Base-by-base conservation (phyloP, 2,888 invertebrate genomes). In the Urechis unicinctus region DNA sequence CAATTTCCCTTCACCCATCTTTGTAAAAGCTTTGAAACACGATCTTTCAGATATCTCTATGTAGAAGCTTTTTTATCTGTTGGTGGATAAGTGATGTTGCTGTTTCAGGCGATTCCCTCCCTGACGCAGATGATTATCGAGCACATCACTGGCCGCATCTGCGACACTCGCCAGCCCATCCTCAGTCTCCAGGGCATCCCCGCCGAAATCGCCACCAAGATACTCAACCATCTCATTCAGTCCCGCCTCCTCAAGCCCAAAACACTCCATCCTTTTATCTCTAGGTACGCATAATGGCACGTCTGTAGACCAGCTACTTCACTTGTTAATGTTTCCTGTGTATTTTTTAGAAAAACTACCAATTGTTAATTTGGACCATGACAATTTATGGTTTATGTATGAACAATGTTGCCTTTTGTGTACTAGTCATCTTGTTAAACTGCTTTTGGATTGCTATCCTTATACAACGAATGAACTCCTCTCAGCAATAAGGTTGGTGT, bases 381-480 rank as follows among this genome's bases (percentile, higher is more conserved):
- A n/a, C n/a, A n/a, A n/a, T n/a, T n/a, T n/a, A n/a, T n/a, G n/a
- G n/a, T n/a, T n/a, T n/a, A n/a, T n/a, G n/a, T n/a, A n/a, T n/a
- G n/a, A n/a, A n/a, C n/a, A n/a, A n/a, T n/a, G n/a, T n/a, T n/a
- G n/a, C n/a, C 28, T 17, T 52, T 54, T 57, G 42, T 36, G 53
- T 66, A 71, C 25, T 61, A 75, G 75, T 59, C 72, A 67, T 53
- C 61, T 75, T 17, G 58, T 66, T 53, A 69, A 66, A 53, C 52
- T 75, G 53, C 56, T 66, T 2, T 55, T 75, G 29, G 75, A 75
- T 56, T 70, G 68, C 52, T 75, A 74, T 58, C 69, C 69, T 6
- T 74, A 73, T 55, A 61, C 70, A 52, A 73, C 75, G 13, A 75
- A 75, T 62, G 75, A 74, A 56, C 60, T 75, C 31, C 60, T 75